Base-by-base conservation (phyloP, 2,113 vertebrate species). In the Perca fluviatilis region DNA sequence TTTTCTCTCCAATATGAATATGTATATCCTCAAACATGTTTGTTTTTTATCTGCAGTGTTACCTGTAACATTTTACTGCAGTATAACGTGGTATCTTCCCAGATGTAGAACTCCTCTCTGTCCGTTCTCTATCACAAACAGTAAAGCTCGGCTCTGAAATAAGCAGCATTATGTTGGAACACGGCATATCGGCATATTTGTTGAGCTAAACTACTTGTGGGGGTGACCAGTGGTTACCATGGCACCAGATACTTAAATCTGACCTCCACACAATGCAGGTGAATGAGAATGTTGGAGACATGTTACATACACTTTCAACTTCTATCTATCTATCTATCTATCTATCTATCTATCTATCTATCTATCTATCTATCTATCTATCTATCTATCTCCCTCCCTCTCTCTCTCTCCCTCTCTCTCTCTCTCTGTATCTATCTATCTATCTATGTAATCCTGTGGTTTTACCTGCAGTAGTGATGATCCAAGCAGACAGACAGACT, bases 381-480 rank as follows among this genome's bases (percentile, higher is more conserved):
- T 49, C 47, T 49, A 15, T 5, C 47, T 49, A 49, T 49, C 12
- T 49, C 4, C 16, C 47, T 50, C 47, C 16, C 5, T 16, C 15
- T 18, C 14, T 18, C 5, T 18, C 14, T 18, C 1, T 50, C 14
- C 19, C 0, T 51, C 5, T 77, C 9, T 60, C 30, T 43, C 4
- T 50, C 49, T 50, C 5, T 50, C 15, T 50, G 5, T 50, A 5
- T 50, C 5, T 50, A 5, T 50, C 14, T 51, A 0, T 51, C 5
- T 66, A 14, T 60, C 30, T 43, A 18, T 80, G 58, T 56, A 4
- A 23, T 53, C 53, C 15, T 40, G 8, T 70, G 13, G 15, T 62
- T 53, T 85, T 93, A 92, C 91, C 90, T 91, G 82, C 77, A 49
- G 74, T 19, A 6, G 10, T 63, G 61, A 82, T 0, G 13, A 69